phyloP scores from a whole-genome alignment of 2,888 invertebrate species.

The Trissoscelio sp. region DNA sequence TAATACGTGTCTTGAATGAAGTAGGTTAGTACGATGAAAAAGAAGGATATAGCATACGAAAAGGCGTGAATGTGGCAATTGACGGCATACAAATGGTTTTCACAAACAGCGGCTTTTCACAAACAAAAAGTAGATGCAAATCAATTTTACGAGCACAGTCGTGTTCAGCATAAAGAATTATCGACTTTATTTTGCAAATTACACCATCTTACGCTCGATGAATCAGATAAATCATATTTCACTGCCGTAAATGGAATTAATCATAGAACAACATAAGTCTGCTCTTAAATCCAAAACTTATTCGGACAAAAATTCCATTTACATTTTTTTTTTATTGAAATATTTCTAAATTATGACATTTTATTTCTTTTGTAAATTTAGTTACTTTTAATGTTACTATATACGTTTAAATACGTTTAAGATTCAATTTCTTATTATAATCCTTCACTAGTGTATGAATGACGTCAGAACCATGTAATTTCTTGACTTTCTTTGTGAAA shows the following conservation, averaged over 20 bases:
- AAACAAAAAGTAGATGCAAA: slow-evolving; percentile 75
- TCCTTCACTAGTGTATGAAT: no score
- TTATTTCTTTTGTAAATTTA: no score
- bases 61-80: slow-evolving; percentile 71
- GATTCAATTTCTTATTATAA: no score
- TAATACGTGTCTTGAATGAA: slow-evolving; percentile 42
- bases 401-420: no score
- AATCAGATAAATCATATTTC: slow-evolving; percentile 38
- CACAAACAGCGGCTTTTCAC: slow-evolving; percentile 75
- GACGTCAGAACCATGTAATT: slow-evolving; percentile 25
- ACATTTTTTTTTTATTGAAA: no score
- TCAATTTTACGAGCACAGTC: slow-evolving; percentile 74
- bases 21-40: slow-evolving; percentile 44
- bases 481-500: slow-evolving; percentile 57
- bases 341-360: no score
- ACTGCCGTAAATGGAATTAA: slow-evolving; percentile 12
- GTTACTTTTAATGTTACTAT: no score
- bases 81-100: slow-evolving; percentile 75
- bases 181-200: slow-evolving; percentile 75
- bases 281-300: no score
- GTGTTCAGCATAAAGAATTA: slow-evolving; percentile 77
- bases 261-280: no score
- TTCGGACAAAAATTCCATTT: no score
- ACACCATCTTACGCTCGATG: slow-evolving; percentile 54
- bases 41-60: slow-evolving; percentile 47